These are phyloP conservation scores for Euspilapteryx auroguttella DNA, from an alignment of 2,888 invertebrate species.

Conservation along the genomic window DNA sequence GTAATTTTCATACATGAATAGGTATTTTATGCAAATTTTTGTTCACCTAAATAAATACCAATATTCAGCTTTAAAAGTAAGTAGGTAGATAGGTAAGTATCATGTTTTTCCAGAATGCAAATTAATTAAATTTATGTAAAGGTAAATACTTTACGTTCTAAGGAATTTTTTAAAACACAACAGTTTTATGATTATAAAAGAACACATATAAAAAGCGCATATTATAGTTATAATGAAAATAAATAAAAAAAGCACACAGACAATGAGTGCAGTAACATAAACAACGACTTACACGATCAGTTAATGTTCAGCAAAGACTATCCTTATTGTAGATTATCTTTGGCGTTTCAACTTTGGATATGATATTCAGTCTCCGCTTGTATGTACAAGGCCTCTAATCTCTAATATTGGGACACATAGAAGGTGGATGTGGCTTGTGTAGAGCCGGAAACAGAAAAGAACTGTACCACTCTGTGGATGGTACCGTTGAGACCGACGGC, in stretches of 20 bases:
- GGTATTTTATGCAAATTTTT: too few relatives aligned
- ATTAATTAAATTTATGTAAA: too few relatives aligned
- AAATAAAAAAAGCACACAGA: neutral
- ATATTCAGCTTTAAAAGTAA: too few relatives aligned
- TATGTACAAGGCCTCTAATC: conserved; percentile 41
- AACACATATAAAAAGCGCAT: too few relatives aligned
- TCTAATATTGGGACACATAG: conserved; percentile 65
- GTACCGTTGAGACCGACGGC: conserved; percentile 64
- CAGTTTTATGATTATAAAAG: too few relatives aligned
- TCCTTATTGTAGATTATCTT: conserved; percentile 35
- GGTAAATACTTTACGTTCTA: too few relatives aligned
- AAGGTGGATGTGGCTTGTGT: conserved; percentile 65
- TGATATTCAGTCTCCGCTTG: conserved; percentile 47
- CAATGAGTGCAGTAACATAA: conserved; percentile 56
- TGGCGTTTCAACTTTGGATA: conserved; percentile 41
- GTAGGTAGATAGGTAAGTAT: too few relatives aligned
- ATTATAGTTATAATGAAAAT: conserved; percentile 1
- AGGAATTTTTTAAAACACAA: too few relatives aligned
- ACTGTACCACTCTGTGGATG: conserved; percentile 65
- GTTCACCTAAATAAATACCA: too few relatives aligned
- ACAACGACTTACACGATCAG: conserved; percentile 57
- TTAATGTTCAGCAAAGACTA: conserved; percentile 45
- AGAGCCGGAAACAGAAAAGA: conserved; percentile 65
- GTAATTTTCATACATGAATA: too few relatives aligned
- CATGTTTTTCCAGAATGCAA: too few relatives aligned